phyloP scores from a whole-genome alignment of 2,797 vertebrate genomes.

The Pseudochirops corinnae region DNA sequence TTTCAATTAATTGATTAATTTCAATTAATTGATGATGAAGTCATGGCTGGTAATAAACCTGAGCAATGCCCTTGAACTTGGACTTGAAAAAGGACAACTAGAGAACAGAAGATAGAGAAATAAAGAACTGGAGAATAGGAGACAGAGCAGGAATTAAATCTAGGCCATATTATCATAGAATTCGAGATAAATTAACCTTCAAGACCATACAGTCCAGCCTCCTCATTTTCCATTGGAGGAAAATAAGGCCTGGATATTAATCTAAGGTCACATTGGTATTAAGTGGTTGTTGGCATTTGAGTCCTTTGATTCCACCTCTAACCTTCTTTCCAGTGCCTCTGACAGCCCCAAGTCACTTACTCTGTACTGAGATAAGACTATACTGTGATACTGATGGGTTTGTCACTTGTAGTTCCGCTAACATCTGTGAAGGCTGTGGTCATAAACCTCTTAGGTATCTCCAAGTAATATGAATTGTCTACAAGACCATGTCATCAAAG shows the following conservation, averaged over 20 bases:
- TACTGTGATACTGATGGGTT: background rate
- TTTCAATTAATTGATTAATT: no score
- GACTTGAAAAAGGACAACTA: background rate
- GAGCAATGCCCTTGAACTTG: background rate
- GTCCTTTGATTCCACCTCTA: background rate
- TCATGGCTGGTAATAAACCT: background rate
- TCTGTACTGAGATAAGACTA: background rate
- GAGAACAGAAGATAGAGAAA: background rate
- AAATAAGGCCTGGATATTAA: background rate
- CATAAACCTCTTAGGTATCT: background rate
- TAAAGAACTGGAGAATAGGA: background rate
- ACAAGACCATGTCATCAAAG: conserved; percentile 21
- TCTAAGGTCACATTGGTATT: background rate
- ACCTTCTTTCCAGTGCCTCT: background rate
- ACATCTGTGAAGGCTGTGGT: conserved; percentile 6
- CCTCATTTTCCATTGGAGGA: background rate
- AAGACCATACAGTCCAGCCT: background rate
- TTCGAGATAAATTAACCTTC: background rate
- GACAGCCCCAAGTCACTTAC: background rate
- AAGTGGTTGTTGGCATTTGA: background rate
- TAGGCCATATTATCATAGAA: background rate
- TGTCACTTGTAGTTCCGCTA: background rate
- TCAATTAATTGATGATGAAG: background rate
- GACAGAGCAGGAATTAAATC: background rate
- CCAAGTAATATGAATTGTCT: conserved; percentile 44